Percentiles rank a stretch among this genome's conserved stretches.
These are phyloP conservation scores for Drosophila prosaltans DNA, from an alignment of 1,140 invertebrate genomes.

Conservation along the genomic window DNA sequence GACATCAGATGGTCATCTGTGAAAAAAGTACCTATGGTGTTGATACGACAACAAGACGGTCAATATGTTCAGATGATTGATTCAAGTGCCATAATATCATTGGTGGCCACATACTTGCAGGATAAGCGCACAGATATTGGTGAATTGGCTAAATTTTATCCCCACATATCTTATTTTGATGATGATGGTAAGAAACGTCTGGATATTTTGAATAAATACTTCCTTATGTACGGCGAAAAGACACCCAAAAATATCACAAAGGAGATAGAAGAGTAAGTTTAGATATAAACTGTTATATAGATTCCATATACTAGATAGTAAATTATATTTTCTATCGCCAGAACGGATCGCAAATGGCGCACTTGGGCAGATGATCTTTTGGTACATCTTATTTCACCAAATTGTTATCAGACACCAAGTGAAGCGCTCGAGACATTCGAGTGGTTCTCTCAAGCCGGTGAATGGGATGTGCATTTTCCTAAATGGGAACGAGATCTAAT, in stretches of 20 bases:
- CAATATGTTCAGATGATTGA: slow-evolving; percentile 95
- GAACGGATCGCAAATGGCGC: slow-evolving; percentile 96
- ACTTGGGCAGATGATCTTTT: slow-evolving; percentile 96
- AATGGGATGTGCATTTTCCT: slow-evolving; percentile 96
- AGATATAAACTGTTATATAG: no score
- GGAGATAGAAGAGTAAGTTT: slow-evolving; percentile 87
- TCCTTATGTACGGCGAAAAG: slow-evolving; percentile 91
- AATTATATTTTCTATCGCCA: slow-evolving; percentile 72
- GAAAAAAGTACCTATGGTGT: slow-evolving; percentile 97
- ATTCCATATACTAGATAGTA: not conserved
- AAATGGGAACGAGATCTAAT: slow-evolving; percentile 92
- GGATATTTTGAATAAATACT: slow-evolving; percentile 97
- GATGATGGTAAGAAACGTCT: slow-evolving; percentile 87
- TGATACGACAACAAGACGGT: slow-evolving; percentile 89
- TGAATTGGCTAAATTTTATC: slow-evolving; percentile 93
- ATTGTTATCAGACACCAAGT: slow-evolving; percentile 94
- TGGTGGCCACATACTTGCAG: slow-evolving; percentile 90
- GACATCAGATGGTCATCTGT: slow-evolving; percentile 97
- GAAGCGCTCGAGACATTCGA: slow-evolving; percentile 96
- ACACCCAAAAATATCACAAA: slow-evolving; percentile 85
- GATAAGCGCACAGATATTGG: slow-evolving; percentile 86
- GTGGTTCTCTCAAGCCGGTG: slow-evolving; percentile 95
- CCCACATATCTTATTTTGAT: slow-evolving; percentile 88
- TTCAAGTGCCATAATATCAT: slow-evolving; percentile 96
- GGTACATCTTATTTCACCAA: slow-evolving; percentile 97